Base-by-base conservation (phyloP, 2,113 vertebrate species). In the Acrocephalus arundinaceus region DNA sequence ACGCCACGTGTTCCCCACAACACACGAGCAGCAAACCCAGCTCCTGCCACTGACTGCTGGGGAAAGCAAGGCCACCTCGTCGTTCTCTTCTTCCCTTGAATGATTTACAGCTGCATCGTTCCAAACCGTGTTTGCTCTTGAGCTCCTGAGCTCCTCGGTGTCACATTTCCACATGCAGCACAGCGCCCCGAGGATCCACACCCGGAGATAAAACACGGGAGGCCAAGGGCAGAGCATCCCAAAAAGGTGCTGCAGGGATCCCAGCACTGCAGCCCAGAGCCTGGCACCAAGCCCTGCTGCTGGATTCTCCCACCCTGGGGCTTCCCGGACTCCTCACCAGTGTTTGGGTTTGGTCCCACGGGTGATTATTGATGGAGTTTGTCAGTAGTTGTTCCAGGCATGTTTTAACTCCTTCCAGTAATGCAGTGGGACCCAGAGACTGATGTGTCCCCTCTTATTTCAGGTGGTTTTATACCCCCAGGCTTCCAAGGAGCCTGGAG, bases 141-240 rank as follows among this genome's bases (percentile, higher is more conserved):
- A 58, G 49, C 76, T 5, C 2, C 63, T 8, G 70, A n/a, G 15
- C 22, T 48, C 84, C 76, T 73, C 45, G 6, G 39, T 6, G 65
- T 2, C 37, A 0, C 10, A 3, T 13, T 15, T 20, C 7, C 68
- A 45, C 75, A 78, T 62, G 83, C 6, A 8, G 3, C 57, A 10
- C 54, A 18, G 18, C 52, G 13, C 21, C 30, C 1, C 3, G 5
- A 8, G 3, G 0, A 11, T 1, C 7, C 66, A 4, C 37, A 3
- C 3, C 31, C 0, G 28, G 57, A 39, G 27, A 17, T 1, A 1
- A 9, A 28, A 11, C 16, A 2, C 0, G 1, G n/a, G 2, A 12
- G 35, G 11, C 15, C 16, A 5, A 15, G 20, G 59, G 33, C 51
- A 77, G 35, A 35, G 1, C 0, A 0, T 2, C 0, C 16, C 58